These are phyloP conservation scores for Catostylus mosaicus DNA, from an alignment of 30 jellyfish, hydroid and myxozoan species.

Conservation along the genomic window DNA sequence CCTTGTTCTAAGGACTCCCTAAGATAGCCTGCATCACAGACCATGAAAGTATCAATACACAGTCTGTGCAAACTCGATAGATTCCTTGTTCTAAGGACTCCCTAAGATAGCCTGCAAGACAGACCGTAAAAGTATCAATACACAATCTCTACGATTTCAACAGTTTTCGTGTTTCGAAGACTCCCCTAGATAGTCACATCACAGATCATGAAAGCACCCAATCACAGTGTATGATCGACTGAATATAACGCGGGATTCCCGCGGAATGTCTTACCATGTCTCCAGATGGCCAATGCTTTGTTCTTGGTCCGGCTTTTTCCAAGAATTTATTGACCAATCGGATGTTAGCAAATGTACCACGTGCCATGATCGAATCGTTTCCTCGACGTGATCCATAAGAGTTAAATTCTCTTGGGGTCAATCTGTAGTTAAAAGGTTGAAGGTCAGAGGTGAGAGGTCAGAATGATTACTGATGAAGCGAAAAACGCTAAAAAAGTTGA, in stretches of 20 bases:
- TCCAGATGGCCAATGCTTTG: constrained; percentile 97
- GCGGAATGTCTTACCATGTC: constrained; percentile 65
- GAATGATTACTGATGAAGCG: neutral
- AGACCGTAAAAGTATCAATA: too few species aligned
- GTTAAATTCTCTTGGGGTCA: constrained; percentile 84
- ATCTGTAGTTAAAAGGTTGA: constrained; percentile 4
- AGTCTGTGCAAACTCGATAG: too few species aligned
- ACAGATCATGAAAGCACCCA: too few species aligned
- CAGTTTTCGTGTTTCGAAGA: too few species aligned
- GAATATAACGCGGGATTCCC: neutral
- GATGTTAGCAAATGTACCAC: constrained; percentile 94
- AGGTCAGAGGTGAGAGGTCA: neutral
- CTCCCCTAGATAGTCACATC: too few species aligned
- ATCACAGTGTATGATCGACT: neutral
- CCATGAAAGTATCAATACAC: too few species aligned
- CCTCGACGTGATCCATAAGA: constrained; percentile 97
- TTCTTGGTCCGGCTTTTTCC: constrained; percentile 89
- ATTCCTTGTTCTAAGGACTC: too few species aligned
- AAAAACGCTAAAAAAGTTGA: neutral
- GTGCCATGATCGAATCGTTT: constrained; percentile 90
- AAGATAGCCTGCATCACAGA: too few species aligned
- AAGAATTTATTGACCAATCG: constrained; percentile 88
- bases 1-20: too few species aligned
- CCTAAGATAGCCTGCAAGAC: too few species aligned
- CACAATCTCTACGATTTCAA: too few species aligned